Percentiles rank a stretch among this genome's conserved stretches.
Conservation (phyloP, 2,113 vertebrate genomes). For the Psittacara wagleri region DNA sequence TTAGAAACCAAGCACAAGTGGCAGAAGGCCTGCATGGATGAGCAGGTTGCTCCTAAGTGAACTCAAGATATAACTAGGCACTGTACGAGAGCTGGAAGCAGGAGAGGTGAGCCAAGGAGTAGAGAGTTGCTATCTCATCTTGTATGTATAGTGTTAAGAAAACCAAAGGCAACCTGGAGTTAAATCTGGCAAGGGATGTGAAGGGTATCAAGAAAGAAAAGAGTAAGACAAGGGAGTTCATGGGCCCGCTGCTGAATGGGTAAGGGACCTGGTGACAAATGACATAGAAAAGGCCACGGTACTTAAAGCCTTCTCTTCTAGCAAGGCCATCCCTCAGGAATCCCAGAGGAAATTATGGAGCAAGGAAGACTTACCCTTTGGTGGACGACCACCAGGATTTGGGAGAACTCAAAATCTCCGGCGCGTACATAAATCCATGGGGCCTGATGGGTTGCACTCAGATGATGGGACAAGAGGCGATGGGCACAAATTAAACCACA, state of each 20-base stretch:
- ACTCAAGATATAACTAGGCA: background rate
- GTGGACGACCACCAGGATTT: background rate
- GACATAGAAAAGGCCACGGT: background rate
- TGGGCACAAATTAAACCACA: background rate
- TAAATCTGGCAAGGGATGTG: background rate
- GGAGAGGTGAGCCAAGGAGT: background rate
- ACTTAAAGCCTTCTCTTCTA: background rate
- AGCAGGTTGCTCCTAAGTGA: background rate
- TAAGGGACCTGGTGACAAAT: background rate
- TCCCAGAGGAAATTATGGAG: background rate
- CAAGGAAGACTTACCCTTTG: background rate
- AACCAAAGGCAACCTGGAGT: background rate
- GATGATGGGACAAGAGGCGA: background rate
- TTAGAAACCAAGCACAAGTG: background rate
- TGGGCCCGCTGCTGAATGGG: background rate
- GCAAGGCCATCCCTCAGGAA: background rate
- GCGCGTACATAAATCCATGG: background rate
- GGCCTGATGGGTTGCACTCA: background rate
- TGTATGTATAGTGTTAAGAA: background rate
- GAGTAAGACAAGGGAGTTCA: background rate
- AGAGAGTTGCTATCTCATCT: background rate
- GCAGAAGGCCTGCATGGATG: background rate
- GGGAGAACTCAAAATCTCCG: background rate
- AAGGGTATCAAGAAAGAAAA: background rate
- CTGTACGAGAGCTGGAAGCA: background rate